Evolutionary conservation across 1,140 invertebrate genomes (phyloP).

Genomic region (Sesamia nonagrioides): DNA sequence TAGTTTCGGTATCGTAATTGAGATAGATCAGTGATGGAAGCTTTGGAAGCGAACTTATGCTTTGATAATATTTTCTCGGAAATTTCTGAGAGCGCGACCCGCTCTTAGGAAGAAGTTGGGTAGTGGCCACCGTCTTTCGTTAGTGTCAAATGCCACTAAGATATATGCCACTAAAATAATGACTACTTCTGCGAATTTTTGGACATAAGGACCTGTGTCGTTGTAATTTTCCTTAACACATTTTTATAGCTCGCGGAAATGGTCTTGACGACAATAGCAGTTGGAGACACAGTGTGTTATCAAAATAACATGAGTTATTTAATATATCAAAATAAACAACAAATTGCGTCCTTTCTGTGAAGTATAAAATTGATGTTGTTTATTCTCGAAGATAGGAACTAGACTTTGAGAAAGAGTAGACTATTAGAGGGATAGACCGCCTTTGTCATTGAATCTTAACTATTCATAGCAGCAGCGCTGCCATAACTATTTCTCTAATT

Average conservation of each 20-base stretch:
- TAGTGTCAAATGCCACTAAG: neutral
- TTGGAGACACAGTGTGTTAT: neutral
- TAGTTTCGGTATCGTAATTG: slow-evolving; percentile 5
- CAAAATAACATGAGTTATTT: neutral
- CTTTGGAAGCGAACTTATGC: slow-evolving; percentile 4
- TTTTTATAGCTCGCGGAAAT: neutral
- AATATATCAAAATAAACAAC: neutral
- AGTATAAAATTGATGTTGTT: too few species aligned
- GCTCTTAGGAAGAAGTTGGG: neutral
- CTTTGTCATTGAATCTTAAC: neutral
- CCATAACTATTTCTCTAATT: neutral
- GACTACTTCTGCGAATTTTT: too few species aligned
- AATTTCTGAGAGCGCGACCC: neutral
- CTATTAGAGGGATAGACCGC: too few species aligned
- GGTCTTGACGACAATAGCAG: neutral
- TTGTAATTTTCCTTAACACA: too few species aligned
- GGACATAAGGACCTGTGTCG: too few species aligned
- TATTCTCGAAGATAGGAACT: too few species aligned
- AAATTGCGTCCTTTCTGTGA: too few species aligned
- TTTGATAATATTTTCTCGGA: neutral
- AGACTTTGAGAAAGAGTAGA: too few species aligned
- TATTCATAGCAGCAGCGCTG: neutral
- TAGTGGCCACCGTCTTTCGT: neutral
- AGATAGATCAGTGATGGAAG: neutral
- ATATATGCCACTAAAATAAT: too few species aligned